Evolutionary conservation across 2,797 vertebrate genomes (phyloP), one percentile per base, ranked within the genome.

Genomic region (Schizopygopsis malacanthus): DNA sequence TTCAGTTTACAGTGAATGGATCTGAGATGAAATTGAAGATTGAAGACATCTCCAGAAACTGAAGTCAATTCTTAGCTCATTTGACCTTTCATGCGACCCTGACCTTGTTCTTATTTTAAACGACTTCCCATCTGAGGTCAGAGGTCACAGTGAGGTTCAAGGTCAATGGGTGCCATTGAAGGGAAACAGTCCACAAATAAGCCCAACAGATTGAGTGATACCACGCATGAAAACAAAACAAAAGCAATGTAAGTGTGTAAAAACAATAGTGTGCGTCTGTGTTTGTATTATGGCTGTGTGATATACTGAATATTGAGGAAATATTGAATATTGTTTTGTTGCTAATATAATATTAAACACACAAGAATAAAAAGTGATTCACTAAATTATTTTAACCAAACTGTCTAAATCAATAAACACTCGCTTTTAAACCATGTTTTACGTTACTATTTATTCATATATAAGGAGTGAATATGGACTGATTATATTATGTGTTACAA

Each of bases 121-220:
- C 10, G 2, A 69, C 18, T 45, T 69, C 83, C 63, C n/a, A 20
- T n/a, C 20, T 56, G n/a, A 69, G 54, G 47, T 79, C 61, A 72
- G n/a, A 50, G 50, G 37, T 85, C 83, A 85, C 16, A n/a, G 11
- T 16, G 45, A 70, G 33, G 25, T 39, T 85, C 76, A 85, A 61
- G 41, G 71, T 76, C 78, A 80, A 7, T 22, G 25, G 43, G 25
- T 50, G 41, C 50, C 63, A 65, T 47, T 65, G 78, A 15, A 65
- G 16, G 22, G 22, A 79, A 43, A 43, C 13, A 43, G 59, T 28
- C 15, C 41, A 65, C 12, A 65, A 65, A 18, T 47, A 28, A 79
- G 22, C 28, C 28, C 54, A 16, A 78, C 50, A 54, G 75, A 59
- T 43, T 59, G 50, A 52, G 63, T 78, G 33, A 77, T 59, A 56